Evolutionary conservation across 2,888 invertebrate genomes (phyloP), one percentile per base, ranked within the genome.

Genomic region (Gasteruption jaculator): DNA sequence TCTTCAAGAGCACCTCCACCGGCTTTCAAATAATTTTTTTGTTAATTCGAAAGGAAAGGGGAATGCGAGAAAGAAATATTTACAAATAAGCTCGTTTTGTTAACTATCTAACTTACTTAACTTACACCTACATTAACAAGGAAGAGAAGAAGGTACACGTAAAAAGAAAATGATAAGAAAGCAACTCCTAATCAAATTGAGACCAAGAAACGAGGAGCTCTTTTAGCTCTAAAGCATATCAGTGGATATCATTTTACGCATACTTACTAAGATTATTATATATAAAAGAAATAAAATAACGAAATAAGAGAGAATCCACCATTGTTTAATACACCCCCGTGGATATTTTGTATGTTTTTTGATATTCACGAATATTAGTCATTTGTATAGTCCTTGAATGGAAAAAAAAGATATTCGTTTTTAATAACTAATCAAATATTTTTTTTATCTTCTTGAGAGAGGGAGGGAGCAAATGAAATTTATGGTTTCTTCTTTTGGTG

Each of bases 271-370:
- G 49, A 51, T 54, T 50, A 51, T 45, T 52, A 44, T 54, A 45
- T 49, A 53, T 31, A 48, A 30, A 48, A 52, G 46, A 53, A 40
- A 40, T 46, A 42, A 48, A 49, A 52, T 47, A 52, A 51, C 48
- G 56, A 45, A 54, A 48, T 60, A 57, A 57, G 59, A 57, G 56
- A 55, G 49, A 50, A 50, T 57, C 46, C 57, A 55, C 48, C 46
- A 57, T 63, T 61, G 63, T 68, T 66, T 64, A n/a, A n/a, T n/a
- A n/a, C n/a, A n/a, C n/a, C n/a, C n/a, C n/a, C n/a, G n/a, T 64
- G 65, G 61, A 60, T 68, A 67, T 69, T 69, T 69, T 68, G 64
- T 68, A 69, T 63, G 64, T 68, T 64, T 69, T 69, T 63, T 66
- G 66, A 67, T 63, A 62, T 59, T 55, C 53, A 58, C 48, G 58